These are phyloP conservation scores for Maccullochella peelii DNA, from an alignment of 2,113 vertebrate genomes.

Conservation along the genomic window DNA sequence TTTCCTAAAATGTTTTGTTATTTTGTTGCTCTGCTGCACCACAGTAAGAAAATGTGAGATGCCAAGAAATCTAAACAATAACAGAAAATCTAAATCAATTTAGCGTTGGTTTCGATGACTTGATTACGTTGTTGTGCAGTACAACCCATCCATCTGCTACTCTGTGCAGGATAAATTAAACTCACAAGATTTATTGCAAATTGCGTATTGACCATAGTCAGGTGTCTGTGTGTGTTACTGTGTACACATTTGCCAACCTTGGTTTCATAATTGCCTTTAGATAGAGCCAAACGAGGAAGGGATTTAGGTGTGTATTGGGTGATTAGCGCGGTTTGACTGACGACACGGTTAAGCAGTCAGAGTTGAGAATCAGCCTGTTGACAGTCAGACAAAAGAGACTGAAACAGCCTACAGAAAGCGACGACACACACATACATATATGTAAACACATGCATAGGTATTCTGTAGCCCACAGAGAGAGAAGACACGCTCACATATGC, in stretches of 20 bases:
- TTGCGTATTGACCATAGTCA: not conserved
- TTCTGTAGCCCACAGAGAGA: not conserved
- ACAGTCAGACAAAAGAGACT: conserved; percentile 39
- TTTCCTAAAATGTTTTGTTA: not conserved
- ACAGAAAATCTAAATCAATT: conserved; percentile 5
- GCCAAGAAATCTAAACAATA: not conserved
- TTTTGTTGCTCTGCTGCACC: not conserved
- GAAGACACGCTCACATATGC: not conserved
- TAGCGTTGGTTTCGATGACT: not conserved
- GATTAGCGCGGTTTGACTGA: conserved; percentile 54
- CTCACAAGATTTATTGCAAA: conserved; percentile 8
- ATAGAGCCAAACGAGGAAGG: conserved; percentile 7
- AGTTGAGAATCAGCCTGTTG: conserved; percentile 35
- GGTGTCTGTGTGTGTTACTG: conserved; percentile 1
- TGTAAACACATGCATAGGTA: conserved; percentile 9
- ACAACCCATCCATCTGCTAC: not conserved
- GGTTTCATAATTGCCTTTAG: conserved; percentile 28
- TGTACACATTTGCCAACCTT: conserved; percentile 24
- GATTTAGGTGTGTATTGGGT: conserved; percentile 36
- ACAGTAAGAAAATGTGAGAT: not conserved
- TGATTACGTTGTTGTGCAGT: not conserved
- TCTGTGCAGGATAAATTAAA: conserved; percentile 17
- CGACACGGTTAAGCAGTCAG: conserved; percentile 5
- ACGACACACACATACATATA: not conserved
- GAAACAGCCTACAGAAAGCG: conserved; percentile 4